Conservation (phyloP, 2,888 invertebrate species). For the Eristalis arbustorum region DNA sequence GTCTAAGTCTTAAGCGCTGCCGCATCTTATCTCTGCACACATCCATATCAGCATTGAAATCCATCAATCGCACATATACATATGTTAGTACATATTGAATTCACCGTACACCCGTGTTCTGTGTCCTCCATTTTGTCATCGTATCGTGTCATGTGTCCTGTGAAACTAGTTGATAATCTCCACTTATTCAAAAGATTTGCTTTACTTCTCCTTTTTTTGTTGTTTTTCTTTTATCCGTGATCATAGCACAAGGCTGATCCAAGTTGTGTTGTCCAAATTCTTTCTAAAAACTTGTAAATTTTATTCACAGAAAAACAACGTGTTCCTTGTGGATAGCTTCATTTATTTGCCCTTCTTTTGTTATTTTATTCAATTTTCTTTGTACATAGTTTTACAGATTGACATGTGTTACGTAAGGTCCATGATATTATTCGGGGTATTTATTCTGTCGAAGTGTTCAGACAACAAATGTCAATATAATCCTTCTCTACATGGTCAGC, state of each 20-base stretch:
- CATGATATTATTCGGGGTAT: no score
- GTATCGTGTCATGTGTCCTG: conserved; percentile 26
- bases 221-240: not conserved
- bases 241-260: not conserved
- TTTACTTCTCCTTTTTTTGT: not conserved
- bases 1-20: conserved; percentile 53
- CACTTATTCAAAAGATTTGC: not conserved
- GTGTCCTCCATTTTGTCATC: conserved; percentile 43
- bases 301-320: not conserved
- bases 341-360: not conserved
- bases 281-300: not conserved
- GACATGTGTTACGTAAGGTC: no score
- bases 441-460: no score
- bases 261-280: conserved; percentile 4
- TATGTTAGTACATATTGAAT: no score
- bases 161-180: not conserved
- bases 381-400: no score
- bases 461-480: no score
- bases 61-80: conserved; percentile 37
- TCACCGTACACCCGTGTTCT: conserved; percentile 43
- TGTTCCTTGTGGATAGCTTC: not conserved
- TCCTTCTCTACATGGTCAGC: no score
- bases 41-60: not conserved
- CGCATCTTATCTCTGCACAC: conserved; percentile 44
- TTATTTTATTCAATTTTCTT: no score